Conservation (phyloP, 2,888 invertebrate genomes). For the Sesia apiformis region DNA sequence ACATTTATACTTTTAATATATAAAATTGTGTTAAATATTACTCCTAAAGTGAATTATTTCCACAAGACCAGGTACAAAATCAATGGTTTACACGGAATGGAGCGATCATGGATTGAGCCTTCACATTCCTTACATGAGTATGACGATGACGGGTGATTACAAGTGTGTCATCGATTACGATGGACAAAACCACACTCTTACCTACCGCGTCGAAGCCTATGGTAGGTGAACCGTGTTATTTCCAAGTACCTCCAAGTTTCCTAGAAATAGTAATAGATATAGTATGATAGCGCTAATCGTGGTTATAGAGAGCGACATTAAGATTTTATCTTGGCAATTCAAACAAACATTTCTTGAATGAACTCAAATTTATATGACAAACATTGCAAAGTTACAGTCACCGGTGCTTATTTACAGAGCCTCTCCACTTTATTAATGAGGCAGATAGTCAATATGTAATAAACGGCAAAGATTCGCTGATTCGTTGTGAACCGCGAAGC, state of each 20-base stretch:
- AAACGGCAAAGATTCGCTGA: constrained; percentile 28
- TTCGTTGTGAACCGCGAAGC: constrained; percentile 41
- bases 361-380: too few species aligned
- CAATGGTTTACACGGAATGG: constrained; percentile 39
- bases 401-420: constrained; percentile 24
- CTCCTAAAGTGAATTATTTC: constrained; percentile 44
- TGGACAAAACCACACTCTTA: constrained; percentile 22
- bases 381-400: too few species aligned
- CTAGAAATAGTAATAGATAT: too few species aligned
- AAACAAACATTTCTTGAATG: too few species aligned
- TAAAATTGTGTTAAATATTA: constrained; percentile 7
- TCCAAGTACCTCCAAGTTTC: too few species aligned
- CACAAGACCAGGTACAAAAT: constrained; percentile 61
- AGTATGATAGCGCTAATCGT: too few species aligned
- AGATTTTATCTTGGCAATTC: too few species aligned
- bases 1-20: too few species aligned
- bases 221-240: constrained; percentile 26
- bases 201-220: constrained; percentile 37
- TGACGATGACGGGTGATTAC: constrained; percentile 41
- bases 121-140: constrained; percentile 37
- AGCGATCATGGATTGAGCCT: constrained; percentile 29
- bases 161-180: constrained; percentile 37
- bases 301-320: too few species aligned
- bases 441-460: constrained; percentile 34
- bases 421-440: constrained; percentile 33